These are phyloP conservation scores for Ptychadena robeensis DNA, from an alignment of 2,797 vertebrate species.

Conservation along the genomic window DNA sequence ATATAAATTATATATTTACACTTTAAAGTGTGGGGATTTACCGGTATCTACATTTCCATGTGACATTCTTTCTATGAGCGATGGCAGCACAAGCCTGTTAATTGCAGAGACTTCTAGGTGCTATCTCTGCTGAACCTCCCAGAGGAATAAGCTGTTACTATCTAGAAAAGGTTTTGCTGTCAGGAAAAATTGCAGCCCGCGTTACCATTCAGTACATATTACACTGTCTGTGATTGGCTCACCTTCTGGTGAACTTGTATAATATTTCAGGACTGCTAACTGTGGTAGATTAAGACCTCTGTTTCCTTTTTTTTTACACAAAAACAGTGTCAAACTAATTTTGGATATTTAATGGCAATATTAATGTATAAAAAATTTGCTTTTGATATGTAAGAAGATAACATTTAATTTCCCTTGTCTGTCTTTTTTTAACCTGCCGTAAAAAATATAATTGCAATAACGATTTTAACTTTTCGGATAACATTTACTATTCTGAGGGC, in stretches of 20 bases:
- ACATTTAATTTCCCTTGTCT: no score
- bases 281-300: neutral
- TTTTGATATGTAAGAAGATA: no score
- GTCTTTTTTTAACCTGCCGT: no score
- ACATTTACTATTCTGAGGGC: no score
- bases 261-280: neutral
- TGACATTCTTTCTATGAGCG: neutral
- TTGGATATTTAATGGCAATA: neutral
- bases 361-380: neutral
- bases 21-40: neutral
- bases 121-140: neutral
- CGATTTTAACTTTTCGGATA: no score
- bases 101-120: neutral
- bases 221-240: neutral
- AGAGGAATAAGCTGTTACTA: slow-evolving; percentile 1
- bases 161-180: slow-evolving; percentile 12
- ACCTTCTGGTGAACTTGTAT: slow-evolving; percentile 8
- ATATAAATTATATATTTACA: neutral
- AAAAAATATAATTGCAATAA: no score
- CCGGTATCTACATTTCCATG: no score
- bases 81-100: neutral
- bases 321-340: neutral
- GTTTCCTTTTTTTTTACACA: neutral
- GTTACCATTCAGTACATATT: neutral
- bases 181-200: slow-evolving; percentile 9